Conservation (phyloP, 2,113 vertebrate species). For the Otocyon megalotis region DNA sequence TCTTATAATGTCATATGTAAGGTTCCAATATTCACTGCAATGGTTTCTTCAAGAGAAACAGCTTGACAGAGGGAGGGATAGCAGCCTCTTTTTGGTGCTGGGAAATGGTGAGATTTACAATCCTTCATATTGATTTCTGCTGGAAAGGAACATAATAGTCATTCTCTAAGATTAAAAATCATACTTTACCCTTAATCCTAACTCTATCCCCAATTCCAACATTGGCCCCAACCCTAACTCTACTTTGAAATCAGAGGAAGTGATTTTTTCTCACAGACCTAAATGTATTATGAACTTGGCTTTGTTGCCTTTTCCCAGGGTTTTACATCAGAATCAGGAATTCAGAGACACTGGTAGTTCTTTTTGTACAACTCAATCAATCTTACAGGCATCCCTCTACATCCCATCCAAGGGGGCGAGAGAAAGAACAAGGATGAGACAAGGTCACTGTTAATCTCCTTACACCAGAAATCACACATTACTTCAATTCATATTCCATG, state of each 20-base stretch:
- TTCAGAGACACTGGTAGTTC: background rate
- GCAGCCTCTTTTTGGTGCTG: background rate
- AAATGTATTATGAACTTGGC: background rate
- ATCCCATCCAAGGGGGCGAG: background rate
- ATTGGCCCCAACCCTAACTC: background rate
- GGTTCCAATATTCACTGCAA: background rate
- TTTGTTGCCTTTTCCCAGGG: background rate
- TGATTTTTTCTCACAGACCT: background rate
- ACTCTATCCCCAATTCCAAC: background rate
- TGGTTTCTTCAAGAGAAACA: background rate
- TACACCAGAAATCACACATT: background rate
- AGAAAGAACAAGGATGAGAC: background rate
- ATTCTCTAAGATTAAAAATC: background rate
- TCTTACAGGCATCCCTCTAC: background rate
- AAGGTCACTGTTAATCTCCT: background rate
- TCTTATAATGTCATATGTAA: background rate
- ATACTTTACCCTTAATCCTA: background rate
- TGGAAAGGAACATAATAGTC: background rate
- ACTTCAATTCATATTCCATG: background rate
- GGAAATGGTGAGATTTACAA: background rate
- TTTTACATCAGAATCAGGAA: background rate
- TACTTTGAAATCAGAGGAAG: background rate
- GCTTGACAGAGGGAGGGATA: background rate
- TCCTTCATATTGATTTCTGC: background rate
- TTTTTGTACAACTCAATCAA: background rate